Base-by-base conservation (phyloP, 1,140 invertebrate genomes). In the Bombus haemorrhoidalis region DNA sequence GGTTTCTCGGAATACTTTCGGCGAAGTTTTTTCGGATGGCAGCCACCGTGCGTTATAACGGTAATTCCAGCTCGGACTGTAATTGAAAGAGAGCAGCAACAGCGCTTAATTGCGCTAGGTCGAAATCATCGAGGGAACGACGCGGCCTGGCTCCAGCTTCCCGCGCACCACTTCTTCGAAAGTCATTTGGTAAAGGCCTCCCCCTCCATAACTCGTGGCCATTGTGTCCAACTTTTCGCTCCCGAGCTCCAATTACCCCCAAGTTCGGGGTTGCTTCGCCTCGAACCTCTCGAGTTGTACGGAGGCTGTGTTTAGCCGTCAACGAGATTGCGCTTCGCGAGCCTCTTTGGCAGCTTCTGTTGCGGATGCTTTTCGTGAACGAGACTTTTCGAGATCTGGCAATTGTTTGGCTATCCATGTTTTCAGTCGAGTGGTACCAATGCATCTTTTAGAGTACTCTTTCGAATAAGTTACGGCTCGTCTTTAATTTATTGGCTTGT, bases 51-150 rank as follows among this genome's bases (percentile, higher is more conserved):
- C 89, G 87, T 90, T 91, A 89, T 90, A 92, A 91, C 90, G 91
- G 90, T 89, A 87, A 92, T 91, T 91, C 87, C 75, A 79, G 39
- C 57, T 53, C 85, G 83, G 71, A 76, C 85, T 77, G 90, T 91
- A 92, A 92, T 92, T 92, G 91, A 93, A 91, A 91, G 91, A 91
- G 89, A 89, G 83, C 89, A 90, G 82, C 83, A 80, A 86, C 74
- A 69, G 57, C 86, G 87, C 83, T 92, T 93, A 93, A 93, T 92
- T 92, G 91, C 91, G 79, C 87, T 89, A 89, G 91, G 91, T 87
- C 87, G 86, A 92, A 91, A 92, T 92, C 80, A 83, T 90, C 86
- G 79, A 80, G 89, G 47, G 88, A 88, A 83, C 87, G 76, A 81
- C 37, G 83, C 32, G 69, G 81, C 22, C 22, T 22, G 32, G 25